phyloP scores from a whole-genome alignment of 2,888 invertebrate species.

The Orgyia antiqua region DNA sequence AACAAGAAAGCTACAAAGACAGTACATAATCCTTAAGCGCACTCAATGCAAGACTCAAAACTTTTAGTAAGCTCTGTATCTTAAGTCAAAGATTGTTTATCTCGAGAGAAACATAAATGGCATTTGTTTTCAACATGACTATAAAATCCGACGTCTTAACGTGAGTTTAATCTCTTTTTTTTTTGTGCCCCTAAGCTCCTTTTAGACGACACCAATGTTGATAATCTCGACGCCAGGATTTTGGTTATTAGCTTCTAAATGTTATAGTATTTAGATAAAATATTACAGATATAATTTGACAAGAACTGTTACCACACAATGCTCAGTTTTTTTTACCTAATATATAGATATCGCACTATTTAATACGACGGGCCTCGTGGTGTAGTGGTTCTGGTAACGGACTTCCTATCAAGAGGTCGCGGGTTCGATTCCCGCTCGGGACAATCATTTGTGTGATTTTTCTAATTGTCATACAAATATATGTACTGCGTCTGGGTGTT shows the following conservation, averaged over 20 bases:
- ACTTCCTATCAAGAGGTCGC: too few relatives aligned
- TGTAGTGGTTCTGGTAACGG: too few relatives aligned
- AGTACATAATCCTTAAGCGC: conserved; percentile 11
- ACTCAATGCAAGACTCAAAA: conserved; percentile 6
- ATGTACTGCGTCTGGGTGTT: too few relatives aligned
- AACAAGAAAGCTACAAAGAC: conserved; percentile 1
- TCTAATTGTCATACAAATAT: too few relatives aligned
- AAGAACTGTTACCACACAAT: background rate
- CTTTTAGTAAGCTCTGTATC: conserved; percentile 14
- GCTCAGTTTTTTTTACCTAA: too few relatives aligned
- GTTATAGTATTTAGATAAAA: conserved; percentile 23
- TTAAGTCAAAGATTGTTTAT: conserved; percentile 27
- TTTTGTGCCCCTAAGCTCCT: conserved; percentile 42
- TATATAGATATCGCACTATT: too few relatives aligned
- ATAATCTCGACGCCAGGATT: conserved; percentile 38
- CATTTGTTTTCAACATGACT: conserved; percentile 29
- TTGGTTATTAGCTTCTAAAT: conserved; percentile 40
- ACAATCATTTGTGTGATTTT: too few relatives aligned
- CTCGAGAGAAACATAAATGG: conserved; percentile 29
- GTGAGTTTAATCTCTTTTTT: conserved; percentile 39
- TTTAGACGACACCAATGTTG: conserved; percentile 26
- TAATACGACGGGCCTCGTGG: too few relatives aligned
- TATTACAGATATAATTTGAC: conserved; percentile 12
- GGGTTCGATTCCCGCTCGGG: too few relatives aligned
- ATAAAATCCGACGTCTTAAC: conserved; percentile 31